Base-by-base conservation (phyloP, 2,797 vertebrate species). In the Pagetopsis macropterus region DNA sequence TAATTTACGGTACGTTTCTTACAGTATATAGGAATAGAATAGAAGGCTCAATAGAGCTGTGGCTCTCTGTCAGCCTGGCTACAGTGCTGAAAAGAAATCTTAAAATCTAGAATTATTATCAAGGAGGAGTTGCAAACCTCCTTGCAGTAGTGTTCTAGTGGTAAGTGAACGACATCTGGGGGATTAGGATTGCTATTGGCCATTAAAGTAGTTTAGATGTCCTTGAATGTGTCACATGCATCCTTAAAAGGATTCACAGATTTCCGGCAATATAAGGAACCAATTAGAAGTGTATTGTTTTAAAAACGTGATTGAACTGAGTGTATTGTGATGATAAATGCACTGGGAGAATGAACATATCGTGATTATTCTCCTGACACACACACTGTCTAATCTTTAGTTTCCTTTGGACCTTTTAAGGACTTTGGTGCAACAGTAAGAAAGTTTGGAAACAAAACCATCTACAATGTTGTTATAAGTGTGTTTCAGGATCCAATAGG, bases 221-320 rank as follows among this genome's bases (percentile, higher is more conserved):
- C 51, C 11, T 60, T 21, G 9, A 48, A 45, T 16, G 21, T 48
- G 15, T 75, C 15, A 10, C 1, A 11, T 31, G n/a, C 15, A 19
- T 50, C 43, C 3, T 37, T 54, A 27, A 17, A n/a, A 1, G 27
- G 21, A 1, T 8, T 61, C 58, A 19, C 43, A 27, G 50, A 55
- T 68, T 14, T 11, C n/a, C 12, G 3, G n/a, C 48, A 31, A 54
- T 55, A 62, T 54, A 9, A 45, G 82, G 71, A 66, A 72, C 50
- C 48, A n/a, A n/a, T 69, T 65, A 58, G 31, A 37, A 61, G 5
- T 63, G 51, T 19, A 15, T 27, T 70, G 43, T 40, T 55, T 44
- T 17, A 17, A 7, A 16, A 59, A 54, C 49, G 46, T 41, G 51
- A 62, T 44, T 56, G 9, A 57, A n/a, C 5, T 56, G 7, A 37